A percentile compares a stretch with the other conserved stretches of the same genome.
Evolutionary conservation across 2,113 vertebrate genomes (phyloP).

Genomic region (Catharus bicknelli): DNA sequence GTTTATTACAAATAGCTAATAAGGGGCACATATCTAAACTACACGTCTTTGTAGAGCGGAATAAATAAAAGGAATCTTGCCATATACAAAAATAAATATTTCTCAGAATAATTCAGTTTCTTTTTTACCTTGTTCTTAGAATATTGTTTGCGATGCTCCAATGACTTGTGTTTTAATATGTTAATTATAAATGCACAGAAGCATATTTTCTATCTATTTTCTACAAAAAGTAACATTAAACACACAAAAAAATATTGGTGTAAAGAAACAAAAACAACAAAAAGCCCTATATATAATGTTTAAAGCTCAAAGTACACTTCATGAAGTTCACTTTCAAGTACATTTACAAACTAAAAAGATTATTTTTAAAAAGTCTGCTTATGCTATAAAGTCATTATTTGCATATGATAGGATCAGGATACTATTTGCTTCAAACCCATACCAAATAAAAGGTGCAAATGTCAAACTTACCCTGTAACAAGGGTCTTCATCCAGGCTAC

Average conservation of each 20-base stretch:
- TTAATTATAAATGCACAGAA: background rate
- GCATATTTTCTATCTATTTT: background rate
- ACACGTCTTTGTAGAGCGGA: background rate
- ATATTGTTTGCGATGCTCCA: background rate
- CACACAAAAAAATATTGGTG: background rate
- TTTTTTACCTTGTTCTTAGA: background rate
- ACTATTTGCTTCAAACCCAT: background rate
- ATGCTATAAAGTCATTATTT: background rate
- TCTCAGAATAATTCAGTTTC: background rate
- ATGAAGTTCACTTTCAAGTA: background rate
- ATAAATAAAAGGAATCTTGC: background rate
- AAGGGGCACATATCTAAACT: background rate
- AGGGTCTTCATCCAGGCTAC: constrained; percentile 88
- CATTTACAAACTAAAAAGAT: background rate
- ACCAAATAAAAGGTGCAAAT: background rate
- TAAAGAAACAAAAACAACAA: background rate
- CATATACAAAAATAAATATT: background rate
- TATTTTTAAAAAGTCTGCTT: background rate
- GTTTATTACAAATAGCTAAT: background rate
- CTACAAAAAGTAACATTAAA: background rate
- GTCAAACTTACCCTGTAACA: constrained; percentile 84
- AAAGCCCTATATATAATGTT: background rate
- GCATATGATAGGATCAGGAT: background rate
- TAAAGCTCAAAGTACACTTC: background rate
- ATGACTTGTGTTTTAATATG: background rate